Conservation (phyloP, 2,113 vertebrate species). For the Bufo gargarizans region DNA sequence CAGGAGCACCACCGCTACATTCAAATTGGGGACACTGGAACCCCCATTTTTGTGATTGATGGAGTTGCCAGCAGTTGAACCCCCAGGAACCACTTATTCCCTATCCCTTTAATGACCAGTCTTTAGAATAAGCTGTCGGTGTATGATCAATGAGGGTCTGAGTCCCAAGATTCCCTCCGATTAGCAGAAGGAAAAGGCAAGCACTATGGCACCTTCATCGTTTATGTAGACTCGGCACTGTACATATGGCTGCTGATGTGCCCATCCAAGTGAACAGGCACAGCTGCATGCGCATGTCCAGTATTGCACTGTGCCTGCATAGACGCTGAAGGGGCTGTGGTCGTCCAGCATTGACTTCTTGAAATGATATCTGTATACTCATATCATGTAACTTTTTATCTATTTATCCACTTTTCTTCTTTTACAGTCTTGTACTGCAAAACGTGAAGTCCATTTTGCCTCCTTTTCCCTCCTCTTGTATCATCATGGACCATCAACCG, state of each 20-base stretch:
- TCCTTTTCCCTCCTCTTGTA: slow-evolving; percentile 36
- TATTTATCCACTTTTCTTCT: not conserved
- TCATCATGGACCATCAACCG: slow-evolving; percentile 82
- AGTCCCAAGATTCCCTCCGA: too few relatives aligned
- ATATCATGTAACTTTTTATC: not conserved
- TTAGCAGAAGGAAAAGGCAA: too few relatives aligned
- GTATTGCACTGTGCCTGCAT: not conserved
- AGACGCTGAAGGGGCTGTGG: not conserved
- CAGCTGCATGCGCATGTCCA: too few relatives aligned
- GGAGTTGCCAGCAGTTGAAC: too few relatives aligned
- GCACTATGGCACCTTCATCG: too few relatives aligned
- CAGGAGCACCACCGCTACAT: too few relatives aligned
- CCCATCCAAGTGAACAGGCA: not conserved
- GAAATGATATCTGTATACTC: not conserved
- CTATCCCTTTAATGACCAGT: too few relatives aligned
- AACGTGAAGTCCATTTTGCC: not conserved
- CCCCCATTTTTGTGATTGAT: too few relatives aligned
- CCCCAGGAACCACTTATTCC: too few relatives aligned
- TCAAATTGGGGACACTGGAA: too few relatives aligned
- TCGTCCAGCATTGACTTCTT: not conserved
- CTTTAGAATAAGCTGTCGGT: too few relatives aligned
- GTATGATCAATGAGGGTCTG: too few relatives aligned
- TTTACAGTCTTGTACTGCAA: slow-evolving; percentile 34
- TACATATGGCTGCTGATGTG: not conserved
- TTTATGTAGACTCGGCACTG: not conserved